Evolutionary conservation across 2,888 invertebrate species (phyloP).

Genomic region (Rhamphomyia laevipes): DNA sequence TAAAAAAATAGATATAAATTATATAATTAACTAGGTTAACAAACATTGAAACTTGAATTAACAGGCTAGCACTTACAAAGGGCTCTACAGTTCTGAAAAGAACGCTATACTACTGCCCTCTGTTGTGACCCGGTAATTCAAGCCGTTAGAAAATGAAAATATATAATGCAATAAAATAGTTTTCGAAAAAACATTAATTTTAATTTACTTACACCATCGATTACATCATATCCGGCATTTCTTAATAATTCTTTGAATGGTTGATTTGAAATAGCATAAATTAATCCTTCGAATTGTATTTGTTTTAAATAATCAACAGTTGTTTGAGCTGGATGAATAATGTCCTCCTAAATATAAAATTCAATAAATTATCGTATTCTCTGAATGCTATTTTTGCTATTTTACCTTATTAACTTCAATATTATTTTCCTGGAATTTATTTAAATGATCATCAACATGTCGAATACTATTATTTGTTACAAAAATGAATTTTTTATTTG

Average conservation of each 20-base stretch:
- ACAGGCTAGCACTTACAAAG: no score
- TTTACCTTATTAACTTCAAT: conserved; percentile 26
- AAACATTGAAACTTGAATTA: no score
- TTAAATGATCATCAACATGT: conserved; percentile 19
- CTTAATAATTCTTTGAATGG: conserved; percentile 30
- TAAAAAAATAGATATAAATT: no score
- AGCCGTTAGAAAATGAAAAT: no score
- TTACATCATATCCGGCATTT: conserved; percentile 36
- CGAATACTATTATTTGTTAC: conserved; percentile 38
- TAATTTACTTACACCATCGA: conserved; percentile 25
- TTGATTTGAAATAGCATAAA: conserved; percentile 35
- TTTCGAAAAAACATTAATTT: neutral
- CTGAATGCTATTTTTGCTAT: no score
- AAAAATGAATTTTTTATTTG: conserved; percentile 36
- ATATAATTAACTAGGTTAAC: no score
- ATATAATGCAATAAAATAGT: neutral
- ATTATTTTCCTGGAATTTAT: conserved; percentile 23
- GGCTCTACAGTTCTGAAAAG: no score
- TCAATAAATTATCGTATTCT: neutral
- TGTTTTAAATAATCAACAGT: conserved; percentile 40
- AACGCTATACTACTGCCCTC: no score
- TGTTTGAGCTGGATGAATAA: conserved; percentile 37
- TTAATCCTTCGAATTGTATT: conserved; percentile 37
- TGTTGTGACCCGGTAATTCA: no score
- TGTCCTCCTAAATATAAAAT: conserved; percentile 18